Evolutionary conservation across 2,888 invertebrate species (phyloP).

Genomic region (Dysmachus trigonus): DNA sequence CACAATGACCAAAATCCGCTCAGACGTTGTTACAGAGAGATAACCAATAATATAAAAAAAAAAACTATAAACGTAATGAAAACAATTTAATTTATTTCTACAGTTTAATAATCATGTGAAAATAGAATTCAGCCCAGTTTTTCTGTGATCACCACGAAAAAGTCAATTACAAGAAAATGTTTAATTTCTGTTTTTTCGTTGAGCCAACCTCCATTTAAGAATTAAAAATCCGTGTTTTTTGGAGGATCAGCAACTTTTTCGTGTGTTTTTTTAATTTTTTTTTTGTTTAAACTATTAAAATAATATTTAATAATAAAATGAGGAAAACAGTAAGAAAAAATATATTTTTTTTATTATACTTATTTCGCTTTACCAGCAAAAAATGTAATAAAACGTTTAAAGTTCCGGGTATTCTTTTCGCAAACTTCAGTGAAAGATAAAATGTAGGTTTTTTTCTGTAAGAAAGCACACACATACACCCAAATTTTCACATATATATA

Average conservation of each 20-base stretch:
- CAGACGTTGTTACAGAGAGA: constrained; percentile 26
- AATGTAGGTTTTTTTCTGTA: constrained; percentile 6
- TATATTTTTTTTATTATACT: constrained; percentile 36
- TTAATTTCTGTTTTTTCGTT: background rate
- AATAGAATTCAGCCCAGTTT: constrained; percentile 44
- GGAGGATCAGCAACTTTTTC: constrained; percentile 17
- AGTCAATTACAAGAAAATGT: background rate
- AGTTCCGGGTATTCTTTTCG: constrained; percentile 34
- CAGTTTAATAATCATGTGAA: constrained; percentile 33
- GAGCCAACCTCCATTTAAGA: background rate
- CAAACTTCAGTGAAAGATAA: background rate
- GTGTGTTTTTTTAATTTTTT: background rate
- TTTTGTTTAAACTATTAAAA: background rate
- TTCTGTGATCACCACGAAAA: constrained; percentile 45
- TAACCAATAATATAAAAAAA: background rate
- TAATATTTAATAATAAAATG: constrained; percentile 16
- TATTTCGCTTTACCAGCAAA: constrained; percentile 27
- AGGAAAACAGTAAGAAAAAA: constrained; percentile 30
- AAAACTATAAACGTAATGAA: constrained; percentile 6
- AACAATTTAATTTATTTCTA: constrained; percentile 42
- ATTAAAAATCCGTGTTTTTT: background rate
- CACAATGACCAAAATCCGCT: constrained; percentile 1
- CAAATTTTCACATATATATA: background rate
- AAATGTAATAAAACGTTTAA: background rate
- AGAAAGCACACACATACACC: constrained; percentile 18